Conservation (phyloP, 1,140 invertebrate species). For the Streblospio benedicti region DNA sequence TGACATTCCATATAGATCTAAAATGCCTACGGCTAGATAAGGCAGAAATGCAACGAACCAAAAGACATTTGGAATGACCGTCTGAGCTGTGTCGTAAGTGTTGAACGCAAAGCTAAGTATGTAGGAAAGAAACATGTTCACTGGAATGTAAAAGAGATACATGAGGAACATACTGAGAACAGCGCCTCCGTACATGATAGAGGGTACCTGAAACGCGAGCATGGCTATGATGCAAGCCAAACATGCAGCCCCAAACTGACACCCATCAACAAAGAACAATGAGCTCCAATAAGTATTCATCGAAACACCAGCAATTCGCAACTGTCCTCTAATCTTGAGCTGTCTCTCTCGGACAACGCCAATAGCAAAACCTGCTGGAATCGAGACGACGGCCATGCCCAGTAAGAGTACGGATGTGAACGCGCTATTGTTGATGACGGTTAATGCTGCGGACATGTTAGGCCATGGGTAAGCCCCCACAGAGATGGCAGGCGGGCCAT, state of each 20-base stretch:
- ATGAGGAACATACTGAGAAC: slow-evolving; percentile 59
- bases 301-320: slow-evolving; percentile 70
- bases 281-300: slow-evolving; percentile 69
- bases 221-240: slow-evolving; percentile 61
- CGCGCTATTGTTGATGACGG: slow-evolving; percentile 59
- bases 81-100: slow-evolving; percentile 65
- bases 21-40: slow-evolving; percentile 55
- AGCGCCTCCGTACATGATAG: slow-evolving; percentile 55
- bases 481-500: slow-evolving; percentile 18
- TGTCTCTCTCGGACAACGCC: slow-evolving; percentile 75
- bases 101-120: slow-evolving; percentile 71
- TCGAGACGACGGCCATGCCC: slow-evolving; percentile 67
- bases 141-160: slow-evolving; percentile 63
- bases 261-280: slow-evolving; percentile 55
- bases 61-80: slow-evolving; percentile 42
- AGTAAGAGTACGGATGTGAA: slow-evolving; percentile 64
- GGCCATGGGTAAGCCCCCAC: slow-evolving; percentile 57
- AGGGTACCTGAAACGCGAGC: slow-evolving; percentile 29
- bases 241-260: slow-evolving; percentile 59
- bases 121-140: slow-evolving; percentile 65
- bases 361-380: slow-evolving; percentile 66
- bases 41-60: slow-evolving; percentile 58
- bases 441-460: slow-evolving; percentile 58
- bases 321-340: slow-evolving; percentile 71
- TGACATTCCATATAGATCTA: slow-evolving; percentile 39